phyloP scores from a whole-genome alignment of 2,888 invertebrate genomes.

The Eucera pruinosa region DNA sequence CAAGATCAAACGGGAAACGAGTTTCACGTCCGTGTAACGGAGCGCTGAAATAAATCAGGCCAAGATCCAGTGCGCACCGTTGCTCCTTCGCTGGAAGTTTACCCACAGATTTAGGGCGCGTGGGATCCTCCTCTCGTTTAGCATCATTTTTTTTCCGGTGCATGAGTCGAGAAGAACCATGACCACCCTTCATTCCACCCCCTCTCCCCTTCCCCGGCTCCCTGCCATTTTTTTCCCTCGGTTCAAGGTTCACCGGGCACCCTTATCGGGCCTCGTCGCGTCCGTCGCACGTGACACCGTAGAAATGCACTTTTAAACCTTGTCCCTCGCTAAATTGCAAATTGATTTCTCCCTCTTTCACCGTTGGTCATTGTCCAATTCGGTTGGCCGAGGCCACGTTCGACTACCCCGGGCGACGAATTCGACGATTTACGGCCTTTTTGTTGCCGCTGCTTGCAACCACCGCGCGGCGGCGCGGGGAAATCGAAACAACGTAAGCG shows the following conservation, averaged over 20 bases:
- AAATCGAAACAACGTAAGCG: slow-evolving; percentile 21
- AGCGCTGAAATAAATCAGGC: slow-evolving; percentile 37
- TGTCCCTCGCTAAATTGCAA: slow-evolving; percentile 61
- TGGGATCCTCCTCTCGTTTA: slow-evolving; percentile 21
- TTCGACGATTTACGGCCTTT: slow-evolving; percentile 51
- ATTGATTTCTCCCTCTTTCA: slow-evolving; percentile 65
- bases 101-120: slow-evolving; percentile 29
- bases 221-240: slow-evolving; percentile 23
- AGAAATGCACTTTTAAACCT: slow-evolving; percentile 61
- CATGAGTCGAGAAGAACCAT: slow-evolving; percentile 45
- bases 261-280: slow-evolving; percentile 40
- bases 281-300: slow-evolving; percentile 61
- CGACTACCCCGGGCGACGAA: slow-evolving; percentile 20
- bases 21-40: slow-evolving; percentile 2
- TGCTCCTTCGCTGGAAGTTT: slow-evolving; percentile 28
- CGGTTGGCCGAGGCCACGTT: neutral
- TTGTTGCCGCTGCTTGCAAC: slow-evolving; percentile 4
- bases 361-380: slow-evolving; percentile 56
- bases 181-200: slow-evolving; percentile 48
- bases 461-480: neutral
- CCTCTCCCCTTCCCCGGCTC: too few relatives aligned
- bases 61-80: slow-evolving; percentile 30
- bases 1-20: slow-evolving; percentile 30
- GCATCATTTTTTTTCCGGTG: slow-evolving; percentile 39
- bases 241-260: slow-evolving; percentile 59